These are phyloP conservation scores for Agrotis puta DNA, from an alignment of 2,888 invertebrate species.

Conservation along the genomic window DNA sequence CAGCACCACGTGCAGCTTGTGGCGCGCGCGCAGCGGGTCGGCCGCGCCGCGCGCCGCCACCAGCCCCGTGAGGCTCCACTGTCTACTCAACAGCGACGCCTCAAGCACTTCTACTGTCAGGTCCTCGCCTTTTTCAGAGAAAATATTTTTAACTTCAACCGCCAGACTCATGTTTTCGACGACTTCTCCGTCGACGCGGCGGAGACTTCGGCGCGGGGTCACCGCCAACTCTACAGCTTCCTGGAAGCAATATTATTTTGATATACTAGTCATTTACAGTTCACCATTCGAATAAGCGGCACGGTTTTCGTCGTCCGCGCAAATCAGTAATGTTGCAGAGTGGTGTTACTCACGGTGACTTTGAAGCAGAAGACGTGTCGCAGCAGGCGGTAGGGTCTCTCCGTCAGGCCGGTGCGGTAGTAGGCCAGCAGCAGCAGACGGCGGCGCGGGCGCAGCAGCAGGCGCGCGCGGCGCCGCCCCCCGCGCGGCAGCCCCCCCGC, in stretches of 20 bases:
- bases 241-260: conserved; percentile 65
- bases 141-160: conserved; percentile 93
- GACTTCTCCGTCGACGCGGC: conserved; percentile 75
- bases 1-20: conserved; percentile 83
- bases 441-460: conserved; percentile 79
- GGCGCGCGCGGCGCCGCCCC: conserved; percentile 60
- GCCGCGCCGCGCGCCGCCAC: conserved; percentile 77
- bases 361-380: conserved; percentile 82
- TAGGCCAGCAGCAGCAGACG: conserved; percentile 80
- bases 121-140: conserved; percentile 92
- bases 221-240: conserved; percentile 91
- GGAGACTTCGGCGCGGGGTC: conserved; percentile 88
- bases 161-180: conserved; percentile 92
- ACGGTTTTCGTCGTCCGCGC: neutral
- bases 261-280: neutral
- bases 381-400: conserved; percentile 78
- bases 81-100: conserved; percentile 91
- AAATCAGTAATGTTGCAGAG: neutral
- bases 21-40: conserved; percentile 78
- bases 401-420: conserved; percentile 79
- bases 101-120: conserved; percentile 91
- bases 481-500: conserved; percentile 63
- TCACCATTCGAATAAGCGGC: neutral
- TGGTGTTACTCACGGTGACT: conserved; percentile 73
- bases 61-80: conserved; percentile 90